phyloP scores from a whole-genome alignment of 2,797 vertebrate genomes.

The Centropyge bicolor region DNA sequence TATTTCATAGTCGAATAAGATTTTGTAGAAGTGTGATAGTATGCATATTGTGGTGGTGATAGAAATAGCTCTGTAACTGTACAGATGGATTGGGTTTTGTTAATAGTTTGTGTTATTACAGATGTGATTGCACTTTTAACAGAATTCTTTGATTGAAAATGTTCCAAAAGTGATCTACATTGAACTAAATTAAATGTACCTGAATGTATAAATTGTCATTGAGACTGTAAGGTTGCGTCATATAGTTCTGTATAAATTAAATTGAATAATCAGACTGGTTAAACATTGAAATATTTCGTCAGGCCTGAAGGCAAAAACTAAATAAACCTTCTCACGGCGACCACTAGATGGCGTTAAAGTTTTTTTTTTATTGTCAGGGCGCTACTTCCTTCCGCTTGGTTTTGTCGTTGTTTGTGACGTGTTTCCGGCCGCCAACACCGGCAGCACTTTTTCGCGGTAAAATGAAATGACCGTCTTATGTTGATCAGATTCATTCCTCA shows the following conservation, averaged over 20 bases:
- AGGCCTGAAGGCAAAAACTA: background rate
- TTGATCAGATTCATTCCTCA: background rate
- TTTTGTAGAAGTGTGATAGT: background rate
- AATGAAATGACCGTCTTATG: conserved; percentile 52
- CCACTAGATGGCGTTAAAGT: background rate
- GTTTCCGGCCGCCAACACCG: conserved; percentile 69
- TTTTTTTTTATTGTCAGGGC: conserved; percentile 42
- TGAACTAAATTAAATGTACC: background rate
- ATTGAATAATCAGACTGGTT: background rate
- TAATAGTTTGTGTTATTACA: background rate
- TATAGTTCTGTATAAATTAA: background rate
- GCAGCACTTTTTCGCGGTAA: conserved; percentile 79
- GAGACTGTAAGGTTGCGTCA: background rate
- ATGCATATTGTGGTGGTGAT: background rate
- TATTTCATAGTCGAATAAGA: background rate
- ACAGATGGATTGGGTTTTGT: too few species aligned
- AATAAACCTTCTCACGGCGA: too few species aligned
- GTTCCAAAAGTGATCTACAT: background rate
- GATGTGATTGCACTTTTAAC: conserved; percentile 1
- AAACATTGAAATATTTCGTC: background rate
- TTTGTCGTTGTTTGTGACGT: conserved; percentile 42
- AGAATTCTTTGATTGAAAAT: background rate
- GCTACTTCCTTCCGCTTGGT: conserved; percentile 17
- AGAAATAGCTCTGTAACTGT: background rate
- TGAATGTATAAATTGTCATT: background rate